phyloP scores from a whole-genome alignment of 2,888 invertebrate genomes.

The Liopterus haemorrhoidalis region DNA sequence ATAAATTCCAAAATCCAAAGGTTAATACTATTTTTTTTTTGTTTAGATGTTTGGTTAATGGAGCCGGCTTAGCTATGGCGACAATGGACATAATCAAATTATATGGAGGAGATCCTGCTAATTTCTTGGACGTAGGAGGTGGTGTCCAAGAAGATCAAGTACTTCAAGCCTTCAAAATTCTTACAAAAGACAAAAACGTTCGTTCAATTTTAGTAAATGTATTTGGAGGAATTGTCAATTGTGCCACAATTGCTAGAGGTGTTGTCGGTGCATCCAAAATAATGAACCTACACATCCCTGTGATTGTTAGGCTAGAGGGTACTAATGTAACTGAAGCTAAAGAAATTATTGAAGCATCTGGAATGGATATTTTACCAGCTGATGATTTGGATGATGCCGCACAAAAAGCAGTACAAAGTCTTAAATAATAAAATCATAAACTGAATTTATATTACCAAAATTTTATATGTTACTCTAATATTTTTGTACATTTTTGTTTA shows the following conservation, averaged over 20 bases:
- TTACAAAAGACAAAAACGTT: conserved; percentile 82
- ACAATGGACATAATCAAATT: conserved; percentile 99
- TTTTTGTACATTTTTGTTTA: neutral
- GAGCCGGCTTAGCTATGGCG: conserved; percentile 99
- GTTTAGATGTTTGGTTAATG: conserved; percentile 75
- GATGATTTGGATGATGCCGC: conserved; percentile 90
- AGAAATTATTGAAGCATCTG: conserved; percentile 74
- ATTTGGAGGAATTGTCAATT: conserved; percentile 98
- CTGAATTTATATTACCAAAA: neutral
- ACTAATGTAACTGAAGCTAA: conserved; percentile 85
- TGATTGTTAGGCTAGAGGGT: conserved; percentile 93
- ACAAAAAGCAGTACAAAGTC: conserved; percentile 65
- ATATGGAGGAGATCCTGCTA: conserved; percentile 94
- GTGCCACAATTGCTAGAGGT: conserved; percentile 93
- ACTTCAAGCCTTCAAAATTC: conserved; percentile 82
- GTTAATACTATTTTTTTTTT: conserved; percentile 13
- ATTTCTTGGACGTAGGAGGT: conserved; percentile 97
- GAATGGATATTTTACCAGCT: conserved; percentile 76
- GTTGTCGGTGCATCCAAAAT: conserved; percentile 83
- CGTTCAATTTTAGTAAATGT: conserved; percentile 96
- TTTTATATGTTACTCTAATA: neutral
- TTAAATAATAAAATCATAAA: conserved; percentile 22
- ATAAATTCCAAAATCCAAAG: neutral
- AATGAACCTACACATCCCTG: conserved; percentile 73
- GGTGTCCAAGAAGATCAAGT: conserved; percentile 93